Conservation (phyloP, 1,140 invertebrate species). For the Ooceraea biroi region DNA sequence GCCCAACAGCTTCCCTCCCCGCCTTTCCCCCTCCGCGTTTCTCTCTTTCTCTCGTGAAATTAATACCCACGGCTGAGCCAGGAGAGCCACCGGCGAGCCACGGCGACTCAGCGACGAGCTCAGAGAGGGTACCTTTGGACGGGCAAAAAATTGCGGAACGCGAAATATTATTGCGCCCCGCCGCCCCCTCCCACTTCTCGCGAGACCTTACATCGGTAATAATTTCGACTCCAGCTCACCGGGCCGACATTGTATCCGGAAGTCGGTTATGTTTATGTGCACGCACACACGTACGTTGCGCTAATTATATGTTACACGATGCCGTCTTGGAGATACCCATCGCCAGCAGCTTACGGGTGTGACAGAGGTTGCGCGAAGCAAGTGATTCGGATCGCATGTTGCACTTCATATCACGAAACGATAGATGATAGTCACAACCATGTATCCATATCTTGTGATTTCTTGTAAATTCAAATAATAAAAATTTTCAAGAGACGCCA, state of each 20-base stretch:
- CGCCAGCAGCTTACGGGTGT: background rate
- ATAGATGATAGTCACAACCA: background rate
- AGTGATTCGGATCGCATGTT: background rate
- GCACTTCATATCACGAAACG: background rate
- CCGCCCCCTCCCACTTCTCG: slow-evolving; percentile 40
- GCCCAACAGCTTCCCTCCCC: slow-evolving; percentile 57
- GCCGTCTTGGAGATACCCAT: background rate
- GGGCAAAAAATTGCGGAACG: slow-evolving; percentile 75
- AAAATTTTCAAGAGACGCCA: background rate
- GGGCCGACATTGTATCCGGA: slow-evolving; percentile 26
- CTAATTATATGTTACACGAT: slow-evolving; percentile 30
- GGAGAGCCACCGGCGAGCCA: slow-evolving; percentile 68
- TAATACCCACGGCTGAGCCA: slow-evolving; percentile 77
- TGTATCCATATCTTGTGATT: background rate
- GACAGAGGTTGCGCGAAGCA: background rate
- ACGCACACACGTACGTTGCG: too few relatives aligned
- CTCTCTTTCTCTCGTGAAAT: slow-evolving; percentile 74
- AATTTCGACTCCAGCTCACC: slow-evolving; percentile 24
- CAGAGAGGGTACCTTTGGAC: slow-evolving; percentile 63
- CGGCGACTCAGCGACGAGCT: slow-evolving; percentile 70
- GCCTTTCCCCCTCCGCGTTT: slow-evolving; percentile 63
- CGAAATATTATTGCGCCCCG: slow-evolving; percentile 72
- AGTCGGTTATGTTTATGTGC: background rate
- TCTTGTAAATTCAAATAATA: background rate
- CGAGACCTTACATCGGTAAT: slow-evolving; percentile 58